A percentile compares a stretch with the other conserved stretches of the same genome.
Conservation (phyloP, 2,797 vertebrate species). For the Clangula hyemalis region DNA sequence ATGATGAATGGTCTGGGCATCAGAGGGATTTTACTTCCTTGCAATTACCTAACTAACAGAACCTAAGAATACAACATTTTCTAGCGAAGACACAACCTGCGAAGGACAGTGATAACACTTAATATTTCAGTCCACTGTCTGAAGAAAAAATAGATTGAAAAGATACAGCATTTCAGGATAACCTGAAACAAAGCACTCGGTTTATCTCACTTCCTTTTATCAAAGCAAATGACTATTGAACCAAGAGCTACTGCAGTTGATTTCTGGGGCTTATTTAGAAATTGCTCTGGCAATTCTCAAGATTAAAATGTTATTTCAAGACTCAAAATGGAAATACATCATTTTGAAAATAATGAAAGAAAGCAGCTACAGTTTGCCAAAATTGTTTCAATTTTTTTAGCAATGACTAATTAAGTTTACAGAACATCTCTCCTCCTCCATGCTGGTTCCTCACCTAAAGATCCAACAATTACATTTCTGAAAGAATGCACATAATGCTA, state of each 20-base stretch:
- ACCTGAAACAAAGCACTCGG: neutral
- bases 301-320: constrained; percentile 7
- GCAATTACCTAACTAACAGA: neutral
- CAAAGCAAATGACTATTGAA: neutral
- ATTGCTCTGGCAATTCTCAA: neutral
- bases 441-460: neutral
- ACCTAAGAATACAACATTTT: neutral
- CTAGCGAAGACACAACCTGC: neutral
- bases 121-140: neutral
- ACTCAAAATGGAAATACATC: neutral
- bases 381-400: constrained; percentile 22
- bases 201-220: neutral
- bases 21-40: neutral
- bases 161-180: neutral
- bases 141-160: neutral
- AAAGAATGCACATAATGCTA: neutral
- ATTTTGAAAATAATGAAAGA: constrained; percentile 3
- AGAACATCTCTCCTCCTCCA: neutral
- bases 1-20: neutral
- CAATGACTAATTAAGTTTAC: neutral
- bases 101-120: neutral
- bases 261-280: constrained; percentile 1
- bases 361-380: neutral
- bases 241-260: neutral
- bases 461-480: neutral